Base-by-base conservation (phyloP, 2,888 invertebrate species). In the Aporophyla lueneburgensis region DNA sequence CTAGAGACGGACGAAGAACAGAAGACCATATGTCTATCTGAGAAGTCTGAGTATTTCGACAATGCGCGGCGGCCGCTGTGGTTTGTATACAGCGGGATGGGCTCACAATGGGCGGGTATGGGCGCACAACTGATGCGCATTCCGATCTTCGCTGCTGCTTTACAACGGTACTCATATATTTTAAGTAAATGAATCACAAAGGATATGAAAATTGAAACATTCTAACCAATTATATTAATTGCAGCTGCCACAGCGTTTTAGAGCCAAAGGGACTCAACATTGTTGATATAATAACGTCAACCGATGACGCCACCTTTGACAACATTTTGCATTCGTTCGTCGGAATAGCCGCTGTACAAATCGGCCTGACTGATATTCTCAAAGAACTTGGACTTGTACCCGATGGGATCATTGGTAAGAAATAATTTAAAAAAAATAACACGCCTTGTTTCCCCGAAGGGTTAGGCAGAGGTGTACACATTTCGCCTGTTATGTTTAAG, bases 11-110 rank as follows among this genome's bases (percentile, higher is more conserved):
- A 88, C 51, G 84, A 86, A 46, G 89, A 93, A 0, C 85, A 91
- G 0, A 85, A 93, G 56, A 95, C 96, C 0, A 85, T 93, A 0
- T 87, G 91, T 56, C 71, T 94, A 0, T 72, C 98, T 6, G 96
- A 97, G 72, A 92, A 97, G 21, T 93, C 97, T 24, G 93, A 98
- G 16, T 97, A 97, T 71, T 96, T 95, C 16, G 78, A 89, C 16
- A 89, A 92, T 19, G 92, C 85, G 0, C 88, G 90, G 40, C 92
- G 97, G 1, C 97, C 98, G 12, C 93, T 98, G 27, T 98, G 98
- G 97, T 98, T 97, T 91, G 97, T 98, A 76, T 98, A 97, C 95
- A 97, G 98, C 98, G 98, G 98, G 93, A 98, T 98, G 98, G 98
- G 97, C 1, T 89, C 95, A 43, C 96, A 97, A 65, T 98, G 98